Evolutionary conservation across 2,797 vertebrate species (phyloP).

Genomic region (Tarsius wallacei): DNA sequence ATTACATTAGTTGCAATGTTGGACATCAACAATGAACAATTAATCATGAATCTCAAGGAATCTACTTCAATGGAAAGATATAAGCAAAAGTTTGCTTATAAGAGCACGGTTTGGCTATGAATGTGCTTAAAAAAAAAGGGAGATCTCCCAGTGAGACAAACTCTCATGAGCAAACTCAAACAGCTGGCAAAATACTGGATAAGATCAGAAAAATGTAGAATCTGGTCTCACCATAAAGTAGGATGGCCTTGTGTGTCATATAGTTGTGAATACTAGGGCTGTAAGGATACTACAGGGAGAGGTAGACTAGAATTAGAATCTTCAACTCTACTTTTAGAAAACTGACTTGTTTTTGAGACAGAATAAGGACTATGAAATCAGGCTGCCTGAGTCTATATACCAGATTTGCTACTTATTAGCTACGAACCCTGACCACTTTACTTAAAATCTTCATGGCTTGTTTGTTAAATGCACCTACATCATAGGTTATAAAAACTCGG

Average conservation of each 20-base stretch:
- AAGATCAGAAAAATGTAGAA: neutral
- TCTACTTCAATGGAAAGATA: conserved; percentile 4
- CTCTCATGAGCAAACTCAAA: neutral
- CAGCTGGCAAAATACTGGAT: neutral
- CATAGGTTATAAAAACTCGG: conserved; percentile 4
- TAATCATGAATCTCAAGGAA: neutral
- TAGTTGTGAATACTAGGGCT: neutral
- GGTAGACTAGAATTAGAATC: neutral
- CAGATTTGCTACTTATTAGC: conserved; percentile 28
- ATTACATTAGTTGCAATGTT: neutral
- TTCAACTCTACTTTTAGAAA: conserved; percentile 35
- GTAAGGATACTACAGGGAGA: neutral
- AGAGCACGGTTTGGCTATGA: neutral
- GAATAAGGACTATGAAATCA: neutral
- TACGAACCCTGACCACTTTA: neutral
- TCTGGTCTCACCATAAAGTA: neutral
- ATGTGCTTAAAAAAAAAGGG: neutral
- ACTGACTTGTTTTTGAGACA: neutral
- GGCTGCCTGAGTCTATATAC: neutral
- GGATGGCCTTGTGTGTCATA: neutral
- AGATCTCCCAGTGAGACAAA: neutral
- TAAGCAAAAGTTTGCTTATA: neutral
- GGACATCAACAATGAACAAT: neutral
- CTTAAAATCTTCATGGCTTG: neutral
- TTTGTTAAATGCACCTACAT: conserved; percentile 19